phyloP scores from a whole-genome alignment of 1,140 invertebrate species.

The Phymastichus coffea region DNA sequence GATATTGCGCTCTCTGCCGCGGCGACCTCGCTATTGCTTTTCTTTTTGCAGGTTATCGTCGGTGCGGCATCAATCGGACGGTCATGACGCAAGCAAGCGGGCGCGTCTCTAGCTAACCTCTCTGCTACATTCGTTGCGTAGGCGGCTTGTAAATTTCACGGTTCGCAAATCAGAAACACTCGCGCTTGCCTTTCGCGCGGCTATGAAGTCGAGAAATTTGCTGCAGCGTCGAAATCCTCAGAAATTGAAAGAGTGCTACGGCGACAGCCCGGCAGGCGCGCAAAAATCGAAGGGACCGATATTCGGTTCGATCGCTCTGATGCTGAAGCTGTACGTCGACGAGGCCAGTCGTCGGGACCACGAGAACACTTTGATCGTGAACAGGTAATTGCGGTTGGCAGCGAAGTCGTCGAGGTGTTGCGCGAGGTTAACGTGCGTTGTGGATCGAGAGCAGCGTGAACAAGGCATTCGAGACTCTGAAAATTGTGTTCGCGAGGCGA shows the following conservation, averaged over 20 bases:
- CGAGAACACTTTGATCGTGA: background rate
- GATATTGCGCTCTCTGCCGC: background rate
- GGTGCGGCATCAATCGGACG: background rate
- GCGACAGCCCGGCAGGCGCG: background rate
- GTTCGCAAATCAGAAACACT: too few relatives aligned
- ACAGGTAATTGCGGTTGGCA: background rate
- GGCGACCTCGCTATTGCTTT: too few relatives aligned
- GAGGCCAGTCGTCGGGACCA: background rate
- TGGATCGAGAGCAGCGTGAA: conserved; percentile 18
- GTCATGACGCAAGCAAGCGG: conserved; percentile 4
- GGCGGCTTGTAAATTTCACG: too few relatives aligned
- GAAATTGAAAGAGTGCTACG: too few relatives aligned
- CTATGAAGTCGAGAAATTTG: too few relatives aligned
- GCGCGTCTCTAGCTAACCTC: background rate
- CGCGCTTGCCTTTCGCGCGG: too few relatives aligned
- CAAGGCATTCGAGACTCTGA: conserved; percentile 5
- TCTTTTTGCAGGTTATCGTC: background rate
- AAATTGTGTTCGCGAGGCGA: conserved; percentile 13
- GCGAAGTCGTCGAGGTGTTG: too few relatives aligned
- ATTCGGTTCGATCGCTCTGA: background rate
- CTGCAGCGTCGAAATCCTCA: too few relatives aligned
- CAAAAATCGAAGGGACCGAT: background rate
- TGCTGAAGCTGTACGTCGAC: background rate
- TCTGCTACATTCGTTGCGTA: too few relatives aligned
- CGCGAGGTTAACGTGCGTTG: too few relatives aligned